Percentiles rank a stretch among this genome's conserved stretches.
phyloP scores from a whole-genome alignment of 2,888 invertebrate genomes.

The Tolmerus cingulatus region DNA sequence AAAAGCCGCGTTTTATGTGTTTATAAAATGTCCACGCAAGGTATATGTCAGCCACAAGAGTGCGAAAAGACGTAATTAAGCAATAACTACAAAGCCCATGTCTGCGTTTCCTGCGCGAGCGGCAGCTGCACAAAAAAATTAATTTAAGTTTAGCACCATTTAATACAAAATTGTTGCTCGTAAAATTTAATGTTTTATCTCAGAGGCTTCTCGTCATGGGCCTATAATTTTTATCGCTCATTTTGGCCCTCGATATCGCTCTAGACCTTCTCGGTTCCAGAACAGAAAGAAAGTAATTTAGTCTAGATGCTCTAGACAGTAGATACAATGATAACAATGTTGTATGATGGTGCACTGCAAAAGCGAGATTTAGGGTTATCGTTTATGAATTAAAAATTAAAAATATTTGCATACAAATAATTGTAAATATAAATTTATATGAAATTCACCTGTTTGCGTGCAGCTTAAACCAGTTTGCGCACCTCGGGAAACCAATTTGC shows the following conservation, averaged over 20 bases:
- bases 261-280: neutral
- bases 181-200: slow-evolving; percentile 10
- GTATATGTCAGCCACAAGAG: neutral
- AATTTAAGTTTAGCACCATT: slow-evolving; percentile 25
- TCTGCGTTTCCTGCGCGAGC: neutral
- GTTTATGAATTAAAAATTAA: too few relatives aligned
- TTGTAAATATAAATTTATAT: neutral
- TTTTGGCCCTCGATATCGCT: neutral
- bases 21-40: slow-evolving; percentile 1
- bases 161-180: slow-evolving; percentile 7
- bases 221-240: slow-evolving; percentile 22
- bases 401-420: neutral
- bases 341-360: neutral
- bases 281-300: neutral
- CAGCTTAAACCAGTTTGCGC: neutral
- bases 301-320: neutral
- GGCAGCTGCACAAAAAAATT: neutral
- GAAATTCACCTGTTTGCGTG: neutral
- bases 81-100: neutral
- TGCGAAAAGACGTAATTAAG: neutral
- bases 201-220: slow-evolving; percentile 7
- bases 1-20: neutral
- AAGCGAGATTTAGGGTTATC: too few relatives aligned
- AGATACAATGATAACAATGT: neutral
- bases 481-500: neutral